A percentile compares a stretch with the other conserved stretches of the same genome.
Evolutionary conservation across 1,140 invertebrate species (phyloP).

Genomic region (Pachypeltis micranthus): DNA sequence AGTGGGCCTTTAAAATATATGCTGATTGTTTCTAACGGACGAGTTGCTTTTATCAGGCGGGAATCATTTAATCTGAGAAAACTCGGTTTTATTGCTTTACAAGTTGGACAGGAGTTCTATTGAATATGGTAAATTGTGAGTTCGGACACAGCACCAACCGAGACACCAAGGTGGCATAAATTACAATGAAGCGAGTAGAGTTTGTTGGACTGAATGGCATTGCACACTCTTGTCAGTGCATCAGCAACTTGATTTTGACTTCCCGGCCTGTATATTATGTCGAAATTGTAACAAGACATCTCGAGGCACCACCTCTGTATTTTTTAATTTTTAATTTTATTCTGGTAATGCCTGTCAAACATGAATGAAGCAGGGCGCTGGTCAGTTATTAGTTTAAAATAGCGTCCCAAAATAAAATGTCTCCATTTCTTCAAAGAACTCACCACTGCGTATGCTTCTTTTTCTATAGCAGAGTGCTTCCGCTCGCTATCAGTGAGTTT

Average conservation of each 20-base stretch:
- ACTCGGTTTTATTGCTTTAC: too few species aligned
- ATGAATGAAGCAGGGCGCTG: too few species aligned
- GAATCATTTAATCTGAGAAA: too few species aligned
- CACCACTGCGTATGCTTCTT: background rate
- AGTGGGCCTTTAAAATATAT: too few species aligned
- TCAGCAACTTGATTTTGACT: background rate
- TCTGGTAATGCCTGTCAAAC: too few species aligned
- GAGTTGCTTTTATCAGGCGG: too few species aligned
- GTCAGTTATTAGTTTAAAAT: background rate
- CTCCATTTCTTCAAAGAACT: background rate
- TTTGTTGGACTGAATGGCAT: background rate
- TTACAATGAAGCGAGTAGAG: constrained; percentile 19
- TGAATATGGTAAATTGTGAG: too few species aligned
- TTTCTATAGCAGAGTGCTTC: background rate
- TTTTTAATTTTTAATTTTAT: constrained; percentile 14
- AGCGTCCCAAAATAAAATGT: background rate
- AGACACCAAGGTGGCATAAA: too few species aligned
- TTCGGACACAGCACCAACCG: too few species aligned
- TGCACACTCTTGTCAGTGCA: constrained; percentile 10
- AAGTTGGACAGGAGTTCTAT: too few species aligned
- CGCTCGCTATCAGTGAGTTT: background rate
- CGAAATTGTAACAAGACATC: constrained; percentile 10
- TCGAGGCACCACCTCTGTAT: constrained; percentile 7
- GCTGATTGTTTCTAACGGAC: too few species aligned
- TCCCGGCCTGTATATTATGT: constrained; percentile 10